Evolutionary conservation across 1,140 invertebrate genomes (phyloP).

Genomic region (Augochlora pura): DNA sequence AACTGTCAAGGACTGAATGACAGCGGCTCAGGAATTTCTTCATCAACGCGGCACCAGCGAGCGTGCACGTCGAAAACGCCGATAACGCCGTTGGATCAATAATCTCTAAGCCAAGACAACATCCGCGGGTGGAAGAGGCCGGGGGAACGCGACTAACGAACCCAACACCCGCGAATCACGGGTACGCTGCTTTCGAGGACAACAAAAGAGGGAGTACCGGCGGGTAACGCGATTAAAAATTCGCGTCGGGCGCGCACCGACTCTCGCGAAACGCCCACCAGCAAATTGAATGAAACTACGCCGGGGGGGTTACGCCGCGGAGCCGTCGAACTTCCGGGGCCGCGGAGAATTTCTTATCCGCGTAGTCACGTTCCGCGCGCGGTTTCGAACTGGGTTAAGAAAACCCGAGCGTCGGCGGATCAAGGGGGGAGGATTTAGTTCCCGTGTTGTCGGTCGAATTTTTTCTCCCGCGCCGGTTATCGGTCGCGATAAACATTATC

Average conservation of each 20-base stretch:
- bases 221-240: not conserved
- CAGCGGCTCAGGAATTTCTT: conserved; percentile 56
- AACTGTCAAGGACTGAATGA: conserved; percentile 43
- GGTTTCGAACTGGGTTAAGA: not conserved
- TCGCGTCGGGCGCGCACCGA: not conserved
- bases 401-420: too few relatives aligned
- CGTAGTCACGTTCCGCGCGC: not conserved
- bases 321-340: not conserved
- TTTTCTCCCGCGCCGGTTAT: not conserved
- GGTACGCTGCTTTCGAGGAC: not conserved
- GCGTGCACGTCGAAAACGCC: conserved; percentile 36
- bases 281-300: not conserved
- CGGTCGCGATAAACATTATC: conserved; percentile 11
- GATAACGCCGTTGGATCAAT: conserved; percentile 35
- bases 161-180: not conserved
- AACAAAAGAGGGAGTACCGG: not conserved
- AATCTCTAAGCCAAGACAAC: conserved; percentile 41
- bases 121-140: not conserved
- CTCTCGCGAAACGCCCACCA: not conserved
- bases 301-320: not conserved
- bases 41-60: conserved; percentile 21
- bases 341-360: not conserved
- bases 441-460: not conserved
- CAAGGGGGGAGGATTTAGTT: too few relatives aligned
- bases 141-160: conserved; percentile 15